Evolutionary conservation across 2,888 invertebrate species (phyloP), one percentile per base, ranked within the genome.

Genomic region (Drosophila mercatorum): DNA sequence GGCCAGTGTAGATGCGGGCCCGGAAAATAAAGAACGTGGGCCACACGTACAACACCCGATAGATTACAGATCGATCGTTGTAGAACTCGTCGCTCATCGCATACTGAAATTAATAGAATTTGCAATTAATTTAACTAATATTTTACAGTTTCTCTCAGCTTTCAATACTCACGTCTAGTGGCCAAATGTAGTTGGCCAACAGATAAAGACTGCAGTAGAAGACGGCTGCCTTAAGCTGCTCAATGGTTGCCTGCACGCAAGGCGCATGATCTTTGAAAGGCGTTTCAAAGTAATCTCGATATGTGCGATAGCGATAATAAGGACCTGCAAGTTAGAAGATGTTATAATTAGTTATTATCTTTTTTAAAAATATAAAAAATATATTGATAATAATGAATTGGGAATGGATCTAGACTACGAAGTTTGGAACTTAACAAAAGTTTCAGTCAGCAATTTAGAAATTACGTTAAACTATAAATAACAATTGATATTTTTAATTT

Each of bases 231-330:
- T 94, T 95, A 5, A 97, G 90, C 90, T 96, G 96, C 60, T 95
- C 93, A 3, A 95, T 90, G 0, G 97, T 95, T 40, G 94, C 94
- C 22, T 93, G 93, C 81, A 94, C 93, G 82, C 95, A 95, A 72
- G 95, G 94, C 1, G 94, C 95, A 92, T 95, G 93, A 84, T 95
- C 94, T 72, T 94, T 94, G 87, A 95, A 96, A 5, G 96, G 95
- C 72, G 95, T 93, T 52, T 95, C 92, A 81, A 96, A 94, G 92
- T 96, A 97, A 91, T 98, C 98, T 90, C 95, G 94, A 91, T 96
- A 98, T 10, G 97, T 97, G 86, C 97, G 95, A 91, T 97, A 99
- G 57, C 97, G 96, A 93, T 96, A 98, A 92, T 98, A 99, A 0
- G 99, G 99, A 66, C 99, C 98, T 46, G 28, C 7, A 14, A 26